These are phyloP conservation scores for Acutogordius australiensis DNA, from an alignment of 2,888 invertebrate genomes.

Conservation along the genomic window DNA sequence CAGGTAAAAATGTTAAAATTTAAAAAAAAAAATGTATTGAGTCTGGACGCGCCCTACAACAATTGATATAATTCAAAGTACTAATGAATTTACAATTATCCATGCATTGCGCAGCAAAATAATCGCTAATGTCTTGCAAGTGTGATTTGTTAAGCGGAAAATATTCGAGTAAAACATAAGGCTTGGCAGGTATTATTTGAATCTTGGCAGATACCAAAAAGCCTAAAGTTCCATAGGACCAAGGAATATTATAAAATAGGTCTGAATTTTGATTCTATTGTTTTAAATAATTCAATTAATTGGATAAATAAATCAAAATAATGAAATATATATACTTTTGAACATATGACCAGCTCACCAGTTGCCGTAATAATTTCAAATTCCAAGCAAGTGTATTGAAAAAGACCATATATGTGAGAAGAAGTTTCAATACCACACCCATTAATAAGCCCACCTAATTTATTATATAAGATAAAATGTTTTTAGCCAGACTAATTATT, in stretches of 20 bases:
- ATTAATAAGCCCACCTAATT: constrained; percentile 44
- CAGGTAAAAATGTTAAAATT: too few relatives aligned
- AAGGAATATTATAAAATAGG: constrained; percentile 45
- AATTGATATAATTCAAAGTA: too few relatives aligned
- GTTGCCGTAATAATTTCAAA: constrained; percentile 45
- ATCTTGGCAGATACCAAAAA: constrained; percentile 42
- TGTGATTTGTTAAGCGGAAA: constrained; percentile 28
- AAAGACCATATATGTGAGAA: constrained; percentile 44
- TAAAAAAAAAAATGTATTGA: too few relatives aligned
- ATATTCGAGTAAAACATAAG: constrained; percentile 33
- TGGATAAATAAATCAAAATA: too few relatives aligned
- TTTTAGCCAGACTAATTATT: too few relatives aligned
- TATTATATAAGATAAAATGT: too few relatives aligned
- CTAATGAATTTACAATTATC: not conserved
- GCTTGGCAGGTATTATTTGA: constrained; percentile 41
- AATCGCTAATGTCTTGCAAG: not conserved
- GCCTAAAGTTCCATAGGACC: constrained; percentile 56
- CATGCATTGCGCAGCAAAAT: not conserved
- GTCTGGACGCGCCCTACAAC: too few relatives aligned
- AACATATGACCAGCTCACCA: constrained; percentile 40
- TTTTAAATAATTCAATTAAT: too few relatives aligned
- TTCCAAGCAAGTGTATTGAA: constrained; percentile 45
- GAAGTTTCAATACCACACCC: constrained; percentile 50
- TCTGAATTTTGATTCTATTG: constrained; percentile 41
- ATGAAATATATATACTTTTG: too few relatives aligned